Percentiles rank a stretch among this genome's conserved stretches.
phyloP scores from a whole-genome alignment of 2,888 invertebrate species.

The Acleris cristana region DNA sequence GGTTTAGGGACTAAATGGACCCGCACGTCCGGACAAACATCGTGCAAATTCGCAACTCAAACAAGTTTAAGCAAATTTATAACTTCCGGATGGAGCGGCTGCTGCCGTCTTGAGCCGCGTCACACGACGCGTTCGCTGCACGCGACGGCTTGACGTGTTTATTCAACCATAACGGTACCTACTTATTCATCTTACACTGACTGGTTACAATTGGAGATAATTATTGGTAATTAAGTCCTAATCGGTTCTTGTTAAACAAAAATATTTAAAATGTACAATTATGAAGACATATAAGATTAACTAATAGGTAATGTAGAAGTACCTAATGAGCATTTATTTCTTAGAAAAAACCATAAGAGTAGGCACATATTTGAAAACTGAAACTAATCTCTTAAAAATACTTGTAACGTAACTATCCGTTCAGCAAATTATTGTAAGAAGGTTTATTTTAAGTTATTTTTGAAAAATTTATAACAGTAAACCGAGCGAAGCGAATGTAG shows the following conservation, averaged over 20 bases:
- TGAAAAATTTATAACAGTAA: neutral
- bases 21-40: conserved; percentile 81
- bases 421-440: too few relatives aligned
- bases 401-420: too few relatives aligned
- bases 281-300: too few relatives aligned
- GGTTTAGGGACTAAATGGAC: conserved; percentile 76
- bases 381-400: too few relatives aligned
- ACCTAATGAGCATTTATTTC: too few relatives aligned
- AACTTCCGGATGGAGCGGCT: conserved; percentile 72
- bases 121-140: conserved; percentile 31
- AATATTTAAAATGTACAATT: too few relatives aligned
- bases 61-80: conserved; percentile 81
- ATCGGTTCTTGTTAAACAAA: too few relatives aligned
- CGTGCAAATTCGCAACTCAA: conserved; percentile 77
- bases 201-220: neutral
- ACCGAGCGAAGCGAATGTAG: conserved; percentile 47
- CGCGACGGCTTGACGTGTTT: conserved; percentile 39
- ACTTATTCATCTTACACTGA: neutral
- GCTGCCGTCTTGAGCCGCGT: conserved; percentile 52
- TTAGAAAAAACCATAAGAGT: too few relatives aligned
- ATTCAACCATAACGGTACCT: conserved; percentile 40
- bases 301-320: too few relatives aligned
- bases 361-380: too few relatives aligned
- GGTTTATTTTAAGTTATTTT: neutral
- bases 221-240: too few relatives aligned